Conservation (phyloP, 2,113 vertebrate genomes). For the Solea solea region DNA sequence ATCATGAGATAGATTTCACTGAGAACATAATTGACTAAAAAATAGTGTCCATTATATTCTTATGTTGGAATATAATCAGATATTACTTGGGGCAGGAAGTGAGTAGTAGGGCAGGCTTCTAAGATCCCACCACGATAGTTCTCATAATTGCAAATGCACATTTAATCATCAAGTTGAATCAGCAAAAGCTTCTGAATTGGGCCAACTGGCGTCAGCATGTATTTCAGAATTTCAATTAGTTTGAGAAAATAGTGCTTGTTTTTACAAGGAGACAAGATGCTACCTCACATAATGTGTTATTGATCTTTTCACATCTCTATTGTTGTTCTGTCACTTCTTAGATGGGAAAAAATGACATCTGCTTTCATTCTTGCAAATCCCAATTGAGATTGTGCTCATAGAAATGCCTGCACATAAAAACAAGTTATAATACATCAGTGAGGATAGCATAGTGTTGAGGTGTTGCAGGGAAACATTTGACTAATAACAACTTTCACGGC, state of each 20-base stretch:
- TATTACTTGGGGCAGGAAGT: slow-evolving; percentile 46
- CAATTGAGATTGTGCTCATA: slow-evolving; percentile 38
- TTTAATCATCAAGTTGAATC: slow-evolving; percentile 66
- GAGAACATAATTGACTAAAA: slow-evolving; percentile 16
- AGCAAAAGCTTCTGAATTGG: slow-evolving; percentile 65
- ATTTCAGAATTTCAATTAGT: slow-evolving; percentile 59
- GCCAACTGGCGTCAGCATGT: slow-evolving; percentile 52
- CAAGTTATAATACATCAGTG: slow-evolving; percentile 31
- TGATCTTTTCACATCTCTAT: slow-evolving; percentile 15
- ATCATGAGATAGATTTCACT: slow-evolving; percentile 19
- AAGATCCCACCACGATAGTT: slow-evolving; percentile 51
- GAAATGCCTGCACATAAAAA: slow-evolving; percentile 20
- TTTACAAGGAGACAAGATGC: slow-evolving; percentile 20
- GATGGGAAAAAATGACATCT: slow-evolving; percentile 10
- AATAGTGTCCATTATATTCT: slow-evolving; percentile 50
- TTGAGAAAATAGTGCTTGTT: slow-evolving; percentile 30
- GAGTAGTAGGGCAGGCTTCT: slow-evolving; percentile 35
- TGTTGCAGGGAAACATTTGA: slow-evolving; percentile 31
- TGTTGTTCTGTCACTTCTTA: slow-evolving; percentile 13
- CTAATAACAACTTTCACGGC: slow-evolving; percentile 21
- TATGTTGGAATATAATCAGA: slow-evolving; percentile 52
- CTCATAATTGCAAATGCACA: slow-evolving; percentile 58
- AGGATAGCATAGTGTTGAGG: slow-evolving; percentile 22
- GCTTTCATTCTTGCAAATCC: neutral
- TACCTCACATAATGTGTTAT: slow-evolving; percentile 5